Evolutionary conservation across 2,888 invertebrate species (phyloP).

Genomic region (Plebejus melissa): DNA sequence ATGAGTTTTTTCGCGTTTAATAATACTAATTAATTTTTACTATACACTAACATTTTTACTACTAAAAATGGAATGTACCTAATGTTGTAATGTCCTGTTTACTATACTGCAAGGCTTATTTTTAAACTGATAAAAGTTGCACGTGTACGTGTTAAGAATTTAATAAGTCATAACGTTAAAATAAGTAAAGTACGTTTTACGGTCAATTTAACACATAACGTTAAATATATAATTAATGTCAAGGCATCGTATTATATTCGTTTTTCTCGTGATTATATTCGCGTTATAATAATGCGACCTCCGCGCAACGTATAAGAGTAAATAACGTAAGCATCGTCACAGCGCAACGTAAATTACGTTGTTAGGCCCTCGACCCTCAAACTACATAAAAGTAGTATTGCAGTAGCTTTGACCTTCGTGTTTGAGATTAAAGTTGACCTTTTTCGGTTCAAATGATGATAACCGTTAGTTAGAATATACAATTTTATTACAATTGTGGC

Average conservation of each 20-base stretch:
- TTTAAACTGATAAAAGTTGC: not conserved
- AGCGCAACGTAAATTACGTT: not conserved
- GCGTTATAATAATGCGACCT: constrained; percentile 7
- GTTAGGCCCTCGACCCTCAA: not conserved
- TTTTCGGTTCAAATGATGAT: not conserved
- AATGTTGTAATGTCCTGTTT: not conserved
- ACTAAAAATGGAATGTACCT: not conserved
- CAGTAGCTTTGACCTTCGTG: not conserved
- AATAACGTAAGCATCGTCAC: constrained; percentile 1
- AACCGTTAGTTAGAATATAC: not conserved
- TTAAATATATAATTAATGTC: constrained; percentile 16
- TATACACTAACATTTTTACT: no score
- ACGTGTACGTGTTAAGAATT: not conserved
- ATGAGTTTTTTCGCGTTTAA: no score
- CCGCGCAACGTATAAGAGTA: not conserved
- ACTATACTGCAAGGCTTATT: not conserved
- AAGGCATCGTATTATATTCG: not conserved
- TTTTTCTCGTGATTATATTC: constrained; percentile 18
- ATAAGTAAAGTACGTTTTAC: constrained; percentile 1
- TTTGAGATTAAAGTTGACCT: not conserved
- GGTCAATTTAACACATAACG: constrained; percentile 2
- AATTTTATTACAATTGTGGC: no score
- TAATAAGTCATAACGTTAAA: constrained; percentile 4
- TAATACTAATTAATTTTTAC: no score
- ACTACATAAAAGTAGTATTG: not conserved